A percentile compares a stretch with the other conserved stretches of the same genome.
phyloP scores from a whole-genome alignment of 2,113 vertebrate genomes.

The Phainopepla nitens region DNA sequence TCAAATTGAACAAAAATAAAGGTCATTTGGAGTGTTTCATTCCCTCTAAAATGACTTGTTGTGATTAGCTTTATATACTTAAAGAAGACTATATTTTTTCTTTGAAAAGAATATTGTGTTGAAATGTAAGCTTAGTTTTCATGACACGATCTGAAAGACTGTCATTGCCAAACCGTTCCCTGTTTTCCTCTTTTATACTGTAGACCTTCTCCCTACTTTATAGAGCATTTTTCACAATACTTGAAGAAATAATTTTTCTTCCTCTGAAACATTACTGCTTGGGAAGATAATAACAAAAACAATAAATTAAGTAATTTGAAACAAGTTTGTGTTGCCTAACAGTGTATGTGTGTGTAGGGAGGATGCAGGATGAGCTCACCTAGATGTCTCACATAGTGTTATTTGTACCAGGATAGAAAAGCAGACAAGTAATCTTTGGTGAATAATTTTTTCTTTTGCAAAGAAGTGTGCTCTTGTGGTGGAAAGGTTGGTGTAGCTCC shows the following conservation, averaged over 20 bases:
- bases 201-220: not conserved
- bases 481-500: not conserved
- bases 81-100: not conserved
- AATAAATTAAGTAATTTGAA: not conserved
- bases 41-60: not conserved
- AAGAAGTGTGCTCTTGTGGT: not conserved
- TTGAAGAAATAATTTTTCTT: not conserved
- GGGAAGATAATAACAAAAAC: not conserved
- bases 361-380: not conserved
- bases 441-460: not conserved
- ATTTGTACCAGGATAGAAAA: not conserved
- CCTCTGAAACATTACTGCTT: not conserved
- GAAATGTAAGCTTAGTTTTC: not conserved
- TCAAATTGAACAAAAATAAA: not conserved
- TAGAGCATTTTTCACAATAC: not conserved
- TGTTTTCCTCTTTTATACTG: not conserved
- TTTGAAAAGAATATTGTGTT: not conserved
- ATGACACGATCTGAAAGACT: not conserved
- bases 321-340: not conserved
- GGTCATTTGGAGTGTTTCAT: not conserved
- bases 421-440: not conserved
- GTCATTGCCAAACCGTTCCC: not conserved
- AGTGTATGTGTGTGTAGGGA: not conserved
- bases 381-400: not conserved
- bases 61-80: not conserved